Evolutionary conservation across 2,888 invertebrate genomes (phyloP), one percentile per base, ranked within the genome.

Genomic region (Eurois occulta): DNA sequence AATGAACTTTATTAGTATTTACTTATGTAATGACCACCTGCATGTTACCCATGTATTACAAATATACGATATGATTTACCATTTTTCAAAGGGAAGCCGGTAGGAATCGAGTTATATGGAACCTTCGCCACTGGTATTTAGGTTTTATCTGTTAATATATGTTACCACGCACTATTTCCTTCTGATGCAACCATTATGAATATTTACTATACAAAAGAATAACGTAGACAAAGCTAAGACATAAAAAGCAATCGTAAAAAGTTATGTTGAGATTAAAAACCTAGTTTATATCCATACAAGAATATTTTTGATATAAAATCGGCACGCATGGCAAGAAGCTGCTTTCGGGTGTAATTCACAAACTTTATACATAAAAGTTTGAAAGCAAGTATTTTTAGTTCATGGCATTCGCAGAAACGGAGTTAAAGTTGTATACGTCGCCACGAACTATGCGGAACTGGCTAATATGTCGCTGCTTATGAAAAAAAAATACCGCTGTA

Each of bases 401-500:
- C 81, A 81, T 81, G 80, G 73, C 82, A 87, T 84, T 83, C 90
- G 82, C 81, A 78, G 82, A 84, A 89, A 89, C 87, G 77, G 89
- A 91, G 91, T 92, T 91, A 91, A 92, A 91, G 74, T 90, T 89
- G 88, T 88, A 89, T 88, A 86, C 84, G 86, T 82, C 85, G 85
- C 80, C 82, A 76, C 71, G 62, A 86, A 83, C 79, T 72, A 43
- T 66, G 66, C 43, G 52, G 46, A 86, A 77, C 87, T 86, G 84
- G 86, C 81, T 81, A 81, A 85, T 84, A 82, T 46, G 64, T 38
- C 24, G 72, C 65, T 83, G 58, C 66, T 92, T 92, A 91, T 92
- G 88, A 89, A 91, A 92, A 91, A 91, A 88, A 93, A 92, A 89
- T 88, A 88, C 84, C 83, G 84, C 89, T 91, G 89, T 91, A 91